Percentiles rank a stretch among this genome's conserved stretches.
These are phyloP conservation scores for Temnothorax rugatulus DNA, from an alignment of 2,888 invertebrate species.

Conservation along the genomic window DNA sequence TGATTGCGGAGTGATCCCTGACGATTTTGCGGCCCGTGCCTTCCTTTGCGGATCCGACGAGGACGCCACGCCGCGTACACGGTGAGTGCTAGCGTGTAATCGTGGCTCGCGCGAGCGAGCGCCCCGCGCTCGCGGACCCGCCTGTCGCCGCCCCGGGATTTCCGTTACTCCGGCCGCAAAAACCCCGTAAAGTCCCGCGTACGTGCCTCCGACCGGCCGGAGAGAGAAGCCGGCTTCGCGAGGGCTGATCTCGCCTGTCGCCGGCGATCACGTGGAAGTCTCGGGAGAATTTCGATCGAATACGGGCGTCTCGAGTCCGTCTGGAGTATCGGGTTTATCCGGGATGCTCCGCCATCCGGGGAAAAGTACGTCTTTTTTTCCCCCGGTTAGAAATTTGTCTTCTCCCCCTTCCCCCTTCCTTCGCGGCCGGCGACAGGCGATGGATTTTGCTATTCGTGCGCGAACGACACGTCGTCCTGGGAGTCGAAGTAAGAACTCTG, in stretches of 20 bases:
- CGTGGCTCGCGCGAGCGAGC: too few species aligned
- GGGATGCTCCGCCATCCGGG: neutral
- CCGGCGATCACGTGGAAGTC: slow-evolving; percentile 13
- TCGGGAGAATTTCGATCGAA: neutral
- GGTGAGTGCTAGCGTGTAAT: slow-evolving; percentile 66
- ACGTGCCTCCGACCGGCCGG: neutral
- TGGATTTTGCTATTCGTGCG: slow-evolving; percentile 33
- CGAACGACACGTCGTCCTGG: slow-evolving; percentile 51
- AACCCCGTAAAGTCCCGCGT: neutral
- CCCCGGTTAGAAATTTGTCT: neutral
- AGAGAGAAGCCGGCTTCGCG: slow-evolving; percentile 3
- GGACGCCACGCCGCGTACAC: slow-evolving; percentile 67
- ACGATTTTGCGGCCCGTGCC: slow-evolving; percentile 59
- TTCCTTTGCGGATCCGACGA: slow-evolving; percentile 63
- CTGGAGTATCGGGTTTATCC: neutral
- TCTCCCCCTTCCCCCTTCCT: too few species aligned
- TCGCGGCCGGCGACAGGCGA: slow-evolving; percentile 49
- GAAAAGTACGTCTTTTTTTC: neutral
- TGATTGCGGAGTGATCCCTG: slow-evolving; percentile 71
- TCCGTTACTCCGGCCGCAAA: neutral
- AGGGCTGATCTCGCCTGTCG: neutral
- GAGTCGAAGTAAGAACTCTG: slow-evolving; percentile 3
- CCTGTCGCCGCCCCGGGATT: neutral
- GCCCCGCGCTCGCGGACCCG: neutral
- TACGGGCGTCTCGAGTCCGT: neutral